Percentiles rank a stretch among this genome's conserved stretches.
Conservation (phyloP, 2,888 invertebrate species). For the Stenodera caucasica region DNA sequence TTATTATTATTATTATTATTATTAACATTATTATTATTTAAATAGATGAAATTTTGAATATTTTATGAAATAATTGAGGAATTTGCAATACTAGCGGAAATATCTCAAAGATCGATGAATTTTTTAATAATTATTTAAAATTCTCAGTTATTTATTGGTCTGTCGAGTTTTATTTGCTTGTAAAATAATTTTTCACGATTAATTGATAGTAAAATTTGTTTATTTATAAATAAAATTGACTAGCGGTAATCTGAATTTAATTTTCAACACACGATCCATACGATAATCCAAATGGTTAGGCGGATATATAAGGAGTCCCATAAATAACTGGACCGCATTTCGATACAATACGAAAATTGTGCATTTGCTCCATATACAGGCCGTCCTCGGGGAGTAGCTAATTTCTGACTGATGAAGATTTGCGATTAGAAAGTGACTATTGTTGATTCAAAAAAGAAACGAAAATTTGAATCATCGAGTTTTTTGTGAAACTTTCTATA, state of each 20-base stretch:
- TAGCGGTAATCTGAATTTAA: not conserved
- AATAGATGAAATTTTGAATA: too few species aligned
- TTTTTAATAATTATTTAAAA: too few species aligned
- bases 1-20: too few species aligned
- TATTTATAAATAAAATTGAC: not conserved
- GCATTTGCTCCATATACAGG: too few species aligned
- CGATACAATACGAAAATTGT: not conserved
- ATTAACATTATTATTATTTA: too few species aligned
- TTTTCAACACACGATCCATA: not conserved
- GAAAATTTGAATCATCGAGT: not conserved
- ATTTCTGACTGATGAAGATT: too few species aligned
- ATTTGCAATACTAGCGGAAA: slow-evolving; percentile 17
- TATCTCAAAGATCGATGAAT: slow-evolving; percentile 7
- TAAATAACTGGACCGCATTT: slow-evolving; percentile 1
- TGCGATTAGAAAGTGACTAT: not conserved
- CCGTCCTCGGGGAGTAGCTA: too few species aligned
- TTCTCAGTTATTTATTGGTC: not conserved
- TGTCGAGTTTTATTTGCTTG: not conserved
- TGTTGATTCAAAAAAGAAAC: not conserved
- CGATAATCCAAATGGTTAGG: not conserved
- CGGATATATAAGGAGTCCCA: not conserved
- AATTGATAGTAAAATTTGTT: not conserved
- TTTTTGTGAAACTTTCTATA: not conserved
- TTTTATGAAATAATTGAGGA: slow-evolving; percentile 17
- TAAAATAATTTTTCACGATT: not conserved